Base-by-base conservation (phyloP, 2,797 vertebrate genomes). In the Premnoplex brunnescens region DNA sequence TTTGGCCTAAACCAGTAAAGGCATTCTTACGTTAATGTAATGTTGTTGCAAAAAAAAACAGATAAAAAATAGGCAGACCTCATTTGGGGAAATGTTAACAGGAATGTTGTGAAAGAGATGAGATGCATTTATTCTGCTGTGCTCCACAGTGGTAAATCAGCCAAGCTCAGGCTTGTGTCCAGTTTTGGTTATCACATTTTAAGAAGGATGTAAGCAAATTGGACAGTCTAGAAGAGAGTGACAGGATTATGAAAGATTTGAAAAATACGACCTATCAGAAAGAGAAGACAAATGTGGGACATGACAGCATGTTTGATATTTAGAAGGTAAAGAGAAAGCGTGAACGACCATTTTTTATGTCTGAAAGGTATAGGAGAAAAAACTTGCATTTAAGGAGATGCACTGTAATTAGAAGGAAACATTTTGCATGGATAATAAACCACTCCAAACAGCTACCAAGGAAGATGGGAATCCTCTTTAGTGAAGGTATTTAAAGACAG, bases 211-310 rank as follows among this genome's bases (percentile, higher is more conserved):
- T 95, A 86, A 96, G 90, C 93, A 95, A 96, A 97, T 91, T 95
- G 93, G 95, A 96, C 92, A 95, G 96, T 97, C 94, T 96, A 97
- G 93, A 95, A 95, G 84, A 95, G 77, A 97, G 96, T 92, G 95
- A 96, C 91, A 95, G 95, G 77, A 95, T 96, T 94, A 95, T 76
- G 94, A 96, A 96, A 96, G 64, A 37, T 91, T 87, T 94, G 95
- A 95, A 95, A 96, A 95, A 82, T 87, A 96, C 64, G 3, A 92
- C 58, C 88, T 77, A 91, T 92, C 89, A 92, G 85, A 91, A 93
- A 96, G 67, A 93, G 51, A 92, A 92, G 91, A 95, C 92, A 93
- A 95, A 95, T 84, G 95, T 59, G 92, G 94, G 85, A 97, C 87
- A 84, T 44, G 89, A 94, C 93, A 94, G 86, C 49, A 67, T 79